A percentile compares a stretch with the other conserved stretches of the same genome.
These are phyloP conservation scores for Pteropus alecto DNA, from an alignment of 2,113 vertebrate species.

Conservation along the genomic window DNA sequence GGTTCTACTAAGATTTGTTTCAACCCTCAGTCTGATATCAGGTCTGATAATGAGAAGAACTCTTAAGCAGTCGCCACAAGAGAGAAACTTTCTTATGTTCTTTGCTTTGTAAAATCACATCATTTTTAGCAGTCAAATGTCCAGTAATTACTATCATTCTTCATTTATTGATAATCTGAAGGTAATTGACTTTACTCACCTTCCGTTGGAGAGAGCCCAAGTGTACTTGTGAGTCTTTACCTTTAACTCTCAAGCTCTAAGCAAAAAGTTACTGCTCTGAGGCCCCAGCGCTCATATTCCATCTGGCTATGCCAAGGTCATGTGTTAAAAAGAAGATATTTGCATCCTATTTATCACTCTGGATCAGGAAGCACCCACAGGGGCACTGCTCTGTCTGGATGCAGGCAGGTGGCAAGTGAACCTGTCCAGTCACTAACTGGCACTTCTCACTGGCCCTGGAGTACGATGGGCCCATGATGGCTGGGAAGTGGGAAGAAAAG, in stretches of 20 bases:
- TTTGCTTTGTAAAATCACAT: constrained; percentile 22
- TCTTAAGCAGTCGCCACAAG: neutral
- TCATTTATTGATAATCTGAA: neutral
- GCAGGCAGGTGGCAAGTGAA: neutral
- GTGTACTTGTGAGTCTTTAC: neutral
- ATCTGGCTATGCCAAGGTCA: neutral
- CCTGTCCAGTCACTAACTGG: neutral
- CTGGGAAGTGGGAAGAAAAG: neutral
- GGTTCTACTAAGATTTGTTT: neutral
- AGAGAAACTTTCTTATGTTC: constrained; percentile 29
- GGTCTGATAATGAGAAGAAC: neutral
- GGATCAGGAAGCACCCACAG: constrained; percentile 43
- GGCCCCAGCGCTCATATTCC: neutral
- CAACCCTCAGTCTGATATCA: neutral
- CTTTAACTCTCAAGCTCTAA: constrained; percentile 29
- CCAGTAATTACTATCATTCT: neutral
- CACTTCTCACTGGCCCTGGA: neutral
- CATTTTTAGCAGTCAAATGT: neutral
- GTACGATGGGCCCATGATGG: neutral
- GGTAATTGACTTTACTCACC: constrained; percentile 60
- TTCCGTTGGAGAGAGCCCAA: neutral
- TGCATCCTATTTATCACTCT: constrained; percentile 68
- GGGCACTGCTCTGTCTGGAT: neutral
- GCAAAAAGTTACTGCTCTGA: constrained; percentile 15
- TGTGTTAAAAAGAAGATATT: constrained; percentile 66